Percentiles rank a stretch among this genome's conserved stretches.
Conservation (phyloP, 2,113 vertebrate genomes). For the Scomber japonicus region DNA sequence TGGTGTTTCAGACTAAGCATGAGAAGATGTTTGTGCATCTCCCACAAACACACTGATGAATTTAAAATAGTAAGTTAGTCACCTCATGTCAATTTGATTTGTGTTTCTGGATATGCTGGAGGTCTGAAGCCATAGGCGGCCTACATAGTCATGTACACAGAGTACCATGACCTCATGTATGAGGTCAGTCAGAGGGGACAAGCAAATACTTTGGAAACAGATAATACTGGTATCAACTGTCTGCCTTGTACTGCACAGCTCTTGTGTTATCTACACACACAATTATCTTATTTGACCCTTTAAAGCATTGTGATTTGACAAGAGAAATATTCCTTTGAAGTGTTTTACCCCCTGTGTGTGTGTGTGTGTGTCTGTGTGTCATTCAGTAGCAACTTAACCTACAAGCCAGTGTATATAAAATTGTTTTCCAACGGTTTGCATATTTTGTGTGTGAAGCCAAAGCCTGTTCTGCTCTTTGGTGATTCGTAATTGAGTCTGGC, state of each 20-base stretch:
- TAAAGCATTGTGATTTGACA: slow-evolving; percentile 20
- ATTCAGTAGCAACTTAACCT: slow-evolving; percentile 10
- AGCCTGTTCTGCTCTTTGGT: slow-evolving; percentile 39
- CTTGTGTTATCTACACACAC: slow-evolving; percentile 15
- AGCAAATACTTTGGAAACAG: slow-evolving; percentile 42
- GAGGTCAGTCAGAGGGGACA: slow-evolving; percentile 31
- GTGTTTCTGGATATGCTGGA: slow-evolving; percentile 7
- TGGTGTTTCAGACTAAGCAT: slow-evolving; percentile 30
- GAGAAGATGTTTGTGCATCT: slow-evolving; percentile 9
- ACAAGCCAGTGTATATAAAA: slow-evolving; percentile 18
- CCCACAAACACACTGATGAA: background rate
- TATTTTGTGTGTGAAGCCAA: slow-evolving; percentile 41
- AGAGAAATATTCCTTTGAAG: slow-evolving; percentile 30
- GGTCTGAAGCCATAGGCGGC: slow-evolving; percentile 1
- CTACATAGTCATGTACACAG: slow-evolving; percentile 9
- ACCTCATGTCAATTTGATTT: slow-evolving; percentile 11
- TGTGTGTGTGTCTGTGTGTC: background rate
- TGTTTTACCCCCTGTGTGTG: background rate
- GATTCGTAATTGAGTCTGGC: slow-evolving; percentile 48
- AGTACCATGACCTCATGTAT: slow-evolving; percentile 47
- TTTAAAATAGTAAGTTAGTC: background rate
- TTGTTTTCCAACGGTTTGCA: slow-evolving; percentile 30
- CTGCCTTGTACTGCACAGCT: slow-evolving; percentile 2
- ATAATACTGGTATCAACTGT: slow-evolving; percentile 52
- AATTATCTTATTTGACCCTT: slow-evolving; percentile 35